Evolutionary conservation across 2,113 vertebrate genomes (phyloP).

Genomic region (Neodon shergylaensis): DNA sequence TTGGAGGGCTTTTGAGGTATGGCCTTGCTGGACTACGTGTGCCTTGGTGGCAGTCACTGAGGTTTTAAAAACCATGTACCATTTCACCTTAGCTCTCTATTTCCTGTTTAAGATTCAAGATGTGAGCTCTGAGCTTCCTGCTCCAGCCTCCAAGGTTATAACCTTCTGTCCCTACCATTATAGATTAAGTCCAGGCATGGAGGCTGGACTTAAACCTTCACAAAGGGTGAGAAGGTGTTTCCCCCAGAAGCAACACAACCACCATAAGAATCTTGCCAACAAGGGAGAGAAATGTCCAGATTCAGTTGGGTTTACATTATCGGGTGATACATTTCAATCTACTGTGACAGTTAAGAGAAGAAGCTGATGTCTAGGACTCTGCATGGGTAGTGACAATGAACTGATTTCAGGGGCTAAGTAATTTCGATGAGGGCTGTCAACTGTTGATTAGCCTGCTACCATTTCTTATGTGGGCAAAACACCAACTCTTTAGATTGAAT

Average conservation of each 20-base stretch:
- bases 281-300: neutral
- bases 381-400: neutral
- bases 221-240: neutral
- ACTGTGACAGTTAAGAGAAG: neutral
- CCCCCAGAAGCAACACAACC: slow-evolving; percentile 42
- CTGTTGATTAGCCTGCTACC: neutral
- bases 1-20: neutral
- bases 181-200: no score
- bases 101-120: neutral
- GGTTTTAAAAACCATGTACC: neutral
- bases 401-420: neutral
- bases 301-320: neutral
- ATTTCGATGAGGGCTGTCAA: neutral
- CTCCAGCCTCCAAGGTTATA: neutral
- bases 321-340: neutral
- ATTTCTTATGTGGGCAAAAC: neutral
- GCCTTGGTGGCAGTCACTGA: neutral
- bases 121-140: neutral
- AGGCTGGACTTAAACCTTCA: slow-evolving; percentile 55
- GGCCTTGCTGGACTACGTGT: neutral
- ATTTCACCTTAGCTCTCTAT: neutral
- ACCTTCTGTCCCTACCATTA: neutral
- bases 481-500: neutral
- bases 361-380: neutral
- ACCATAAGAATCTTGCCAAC: neutral